phyloP scores from a whole-genome alignment of 2,888 invertebrate species.

The Torymus tubicola region DNA sequence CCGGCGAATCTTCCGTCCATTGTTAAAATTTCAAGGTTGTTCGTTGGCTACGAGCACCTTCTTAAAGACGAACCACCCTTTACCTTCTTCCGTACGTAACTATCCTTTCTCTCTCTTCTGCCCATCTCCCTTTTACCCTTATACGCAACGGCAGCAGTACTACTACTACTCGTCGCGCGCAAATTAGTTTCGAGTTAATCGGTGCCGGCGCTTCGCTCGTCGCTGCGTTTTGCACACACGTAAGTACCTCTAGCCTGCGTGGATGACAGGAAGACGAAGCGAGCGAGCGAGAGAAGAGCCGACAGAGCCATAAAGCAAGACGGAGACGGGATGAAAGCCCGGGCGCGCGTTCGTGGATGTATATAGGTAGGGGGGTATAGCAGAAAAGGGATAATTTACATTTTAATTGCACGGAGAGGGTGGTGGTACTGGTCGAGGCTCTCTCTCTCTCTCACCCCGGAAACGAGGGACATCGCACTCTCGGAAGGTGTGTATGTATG shows the following conservation, averaged over 20 bases:
- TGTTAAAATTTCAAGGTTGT: neutral
- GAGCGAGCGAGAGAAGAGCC: slow-evolving; percentile 11
- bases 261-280: slow-evolving; percentile 25
- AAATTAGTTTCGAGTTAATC: slow-evolving; percentile 72
- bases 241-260: neutral
- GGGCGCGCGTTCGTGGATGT: neutral
- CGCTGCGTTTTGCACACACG: slow-evolving; percentile 30
- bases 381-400: slow-evolving; percentile 72
- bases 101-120: too few relatives aligned
- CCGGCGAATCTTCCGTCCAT: neutral
- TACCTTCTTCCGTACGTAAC: neutral
- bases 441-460: neutral
- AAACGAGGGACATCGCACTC: slow-evolving; percentile 43
- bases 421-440: neutral
- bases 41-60: neutral
- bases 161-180: slow-evolving; percentile 61
- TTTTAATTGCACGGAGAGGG: slow-evolving; percentile 69
- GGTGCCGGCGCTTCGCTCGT: slow-evolving; percentile 63
- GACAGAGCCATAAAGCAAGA: slow-evolving; percentile 13
- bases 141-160: too few relatives aligned
- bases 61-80: slow-evolving; percentile 17
- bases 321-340: slow-evolving; percentile 10
- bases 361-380: neutral
- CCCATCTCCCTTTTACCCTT: too few relatives aligned
- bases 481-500: neutral